Evolutionary conservation across 2,797 vertebrate genomes (phyloP), one percentile per base, ranked within the genome.

Genomic region (Tadarida brasiliensis): DNA sequence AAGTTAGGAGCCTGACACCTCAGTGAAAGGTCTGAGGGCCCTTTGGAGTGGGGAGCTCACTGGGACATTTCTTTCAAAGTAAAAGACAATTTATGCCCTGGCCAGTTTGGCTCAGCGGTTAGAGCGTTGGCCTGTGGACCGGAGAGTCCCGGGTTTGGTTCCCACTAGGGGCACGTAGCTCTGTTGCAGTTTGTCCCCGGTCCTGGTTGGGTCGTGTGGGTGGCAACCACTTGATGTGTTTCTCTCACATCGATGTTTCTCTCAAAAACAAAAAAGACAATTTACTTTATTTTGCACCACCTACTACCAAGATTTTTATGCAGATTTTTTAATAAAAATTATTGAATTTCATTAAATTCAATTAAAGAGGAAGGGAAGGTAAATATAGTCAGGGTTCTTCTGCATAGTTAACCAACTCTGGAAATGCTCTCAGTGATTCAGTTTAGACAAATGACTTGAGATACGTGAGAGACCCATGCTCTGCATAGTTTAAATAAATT

Each of bases 361-460:
- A 92, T 26, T 44, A 30, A 91, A 84, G 33, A 87, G 15, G 24
- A 84, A 80, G 9, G 15, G 33, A 78, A 68, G 39, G 35, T n/a
- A 74, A 83, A 78, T 88, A 89, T 90, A 76, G 1, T 16, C 30
- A 92, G 26, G 22, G 19, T 90, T 93, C 65, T 87, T 87, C 89
- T 47, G 11, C 9, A 70, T 20, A 91, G 35, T 92, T 65, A 76
- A 49, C n/a, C 56, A 63, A 33, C 11, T 30, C 57, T 73, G 22
- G 73, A 67, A 54, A 83, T 59, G 35, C 56, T 92, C 73, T 71
- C 51, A 15, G 7, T 80, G 8, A 3, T 56, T 90, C 15, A 94
- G 44, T 11, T n/a, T 93, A 54, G 26, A 33, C 19, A 74, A 77
- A 26, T 70, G 33, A 49, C 10, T 49, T 80, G 24, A 87, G 74